These are phyloP conservation scores for Babyrousa celebensis DNA, from an alignment of 2,797 vertebrate genomes.

Conservation along the genomic window DNA sequence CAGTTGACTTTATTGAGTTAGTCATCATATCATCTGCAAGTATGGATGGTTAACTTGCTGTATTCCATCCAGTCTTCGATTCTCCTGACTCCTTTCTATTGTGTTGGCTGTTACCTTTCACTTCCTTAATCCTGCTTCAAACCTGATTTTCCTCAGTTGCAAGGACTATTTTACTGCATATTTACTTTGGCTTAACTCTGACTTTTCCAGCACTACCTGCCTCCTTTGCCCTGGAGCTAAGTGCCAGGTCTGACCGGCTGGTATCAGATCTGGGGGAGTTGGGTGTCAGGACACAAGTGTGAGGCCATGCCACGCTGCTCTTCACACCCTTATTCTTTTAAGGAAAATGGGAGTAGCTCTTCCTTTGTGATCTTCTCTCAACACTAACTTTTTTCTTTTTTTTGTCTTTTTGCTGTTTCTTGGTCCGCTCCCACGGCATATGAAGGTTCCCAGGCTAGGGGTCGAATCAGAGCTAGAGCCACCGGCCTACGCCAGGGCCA, in stretches of 20 bases:
- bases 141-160: background rate
- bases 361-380: background rate
- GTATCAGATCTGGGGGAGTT: conserved; percentile 4
- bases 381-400: background rate
- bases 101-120: background rate
- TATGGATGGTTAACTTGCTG: background rate
- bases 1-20: background rate
- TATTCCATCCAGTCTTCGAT: background rate
- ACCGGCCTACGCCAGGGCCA: too few relatives aligned
- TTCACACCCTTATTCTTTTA: background rate
- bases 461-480: too few relatives aligned
- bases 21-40: background rate
- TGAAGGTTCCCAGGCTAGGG: too few relatives aligned
- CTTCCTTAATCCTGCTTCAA: background rate
- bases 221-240: background rate
- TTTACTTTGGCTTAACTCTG: background rate
- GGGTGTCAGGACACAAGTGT: background rate
- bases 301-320: background rate
- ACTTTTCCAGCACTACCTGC: background rate
- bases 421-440: too few relatives aligned
- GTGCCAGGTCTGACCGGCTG: background rate
- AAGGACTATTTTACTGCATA: background rate
- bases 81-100: conserved; percentile 22
- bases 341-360: background rate
- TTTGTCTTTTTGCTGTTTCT: too few relatives aligned